Evolutionary conservation across 2,888 invertebrate species (phyloP).

Genomic region (Mactromeris polynyma): DNA sequence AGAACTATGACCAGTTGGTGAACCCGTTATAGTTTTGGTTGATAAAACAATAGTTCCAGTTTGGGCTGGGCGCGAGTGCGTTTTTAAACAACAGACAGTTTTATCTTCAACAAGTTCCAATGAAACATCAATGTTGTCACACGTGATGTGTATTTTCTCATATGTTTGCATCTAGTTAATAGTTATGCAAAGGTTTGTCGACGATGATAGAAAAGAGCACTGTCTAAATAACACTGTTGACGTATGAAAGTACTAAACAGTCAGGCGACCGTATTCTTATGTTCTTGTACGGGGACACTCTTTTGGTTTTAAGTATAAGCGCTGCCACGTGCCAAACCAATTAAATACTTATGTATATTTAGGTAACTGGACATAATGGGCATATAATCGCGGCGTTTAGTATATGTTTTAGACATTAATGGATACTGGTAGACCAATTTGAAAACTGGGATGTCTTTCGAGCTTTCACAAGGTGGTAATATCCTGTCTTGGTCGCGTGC

Average conservation of each 20-base stretch:
- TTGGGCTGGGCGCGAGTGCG: no score
- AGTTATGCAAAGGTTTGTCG: no score
- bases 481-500: constrained; percentile 34
- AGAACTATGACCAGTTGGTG: neutral
- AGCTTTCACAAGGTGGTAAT: constrained; percentile 7
- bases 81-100: no score
- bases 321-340: constrained; percentile 33
- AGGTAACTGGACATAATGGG: constrained; percentile 4
- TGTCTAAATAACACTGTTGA: neutral
- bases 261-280: neutral
- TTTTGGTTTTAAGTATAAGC: neutral
- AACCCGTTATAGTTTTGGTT: neutral
- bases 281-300: neutral
- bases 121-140: no score
- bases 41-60: no score
- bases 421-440: neutral
- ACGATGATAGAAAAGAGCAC: no score
- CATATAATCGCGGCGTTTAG: neutral
- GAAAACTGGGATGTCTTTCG: constrained; percentile 16
- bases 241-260: neutral
- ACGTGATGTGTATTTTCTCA: no score
- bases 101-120: no score
- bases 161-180: no score
- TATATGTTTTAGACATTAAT: constrained; percentile 11
- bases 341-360: constrained; percentile 20